Conservation (phyloP, 2,113 vertebrate genomes). For the Charadrius vociferus region DNA sequence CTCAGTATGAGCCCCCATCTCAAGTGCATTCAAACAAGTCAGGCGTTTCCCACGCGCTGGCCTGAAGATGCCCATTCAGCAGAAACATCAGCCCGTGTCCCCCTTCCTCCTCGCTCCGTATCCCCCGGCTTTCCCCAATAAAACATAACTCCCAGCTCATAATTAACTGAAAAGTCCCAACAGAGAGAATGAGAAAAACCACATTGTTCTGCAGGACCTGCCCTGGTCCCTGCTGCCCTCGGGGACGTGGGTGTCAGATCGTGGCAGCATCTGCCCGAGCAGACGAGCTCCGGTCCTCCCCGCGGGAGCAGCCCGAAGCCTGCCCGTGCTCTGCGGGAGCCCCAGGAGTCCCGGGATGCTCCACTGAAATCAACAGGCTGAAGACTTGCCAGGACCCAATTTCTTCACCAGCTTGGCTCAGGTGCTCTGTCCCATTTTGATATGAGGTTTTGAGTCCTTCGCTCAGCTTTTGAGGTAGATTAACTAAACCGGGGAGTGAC, state of each 20-base stretch:
- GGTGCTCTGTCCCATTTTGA: background rate
- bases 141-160: background rate
- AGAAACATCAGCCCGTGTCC: background rate
- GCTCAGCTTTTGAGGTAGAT: background rate
- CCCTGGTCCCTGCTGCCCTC: background rate
- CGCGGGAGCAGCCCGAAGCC: background rate
- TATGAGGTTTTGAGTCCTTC: background rate
- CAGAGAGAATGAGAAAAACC: background rate
- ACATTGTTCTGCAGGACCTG: background rate
- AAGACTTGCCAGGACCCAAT: background rate
- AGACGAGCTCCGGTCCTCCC: too few species aligned
- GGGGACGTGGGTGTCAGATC: background rate
- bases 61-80: background rate
- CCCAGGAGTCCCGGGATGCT: background rate
- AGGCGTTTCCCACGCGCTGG: background rate
- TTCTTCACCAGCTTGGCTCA: background rate
- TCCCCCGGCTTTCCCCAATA: background rate
- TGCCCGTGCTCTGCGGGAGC: background rate
- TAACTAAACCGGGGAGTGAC: background rate
- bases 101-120: background rate
- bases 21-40: background rate
- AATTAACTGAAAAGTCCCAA: background rate
- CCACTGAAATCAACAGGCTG: background rate
- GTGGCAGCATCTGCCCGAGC: background rate
- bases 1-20: fast-evolving